Percentiles rank a stretch among this genome's conserved stretches.
phyloP scores from a whole-genome alignment of 2,797 vertebrate species.

The Trachurus trachurus region DNA sequence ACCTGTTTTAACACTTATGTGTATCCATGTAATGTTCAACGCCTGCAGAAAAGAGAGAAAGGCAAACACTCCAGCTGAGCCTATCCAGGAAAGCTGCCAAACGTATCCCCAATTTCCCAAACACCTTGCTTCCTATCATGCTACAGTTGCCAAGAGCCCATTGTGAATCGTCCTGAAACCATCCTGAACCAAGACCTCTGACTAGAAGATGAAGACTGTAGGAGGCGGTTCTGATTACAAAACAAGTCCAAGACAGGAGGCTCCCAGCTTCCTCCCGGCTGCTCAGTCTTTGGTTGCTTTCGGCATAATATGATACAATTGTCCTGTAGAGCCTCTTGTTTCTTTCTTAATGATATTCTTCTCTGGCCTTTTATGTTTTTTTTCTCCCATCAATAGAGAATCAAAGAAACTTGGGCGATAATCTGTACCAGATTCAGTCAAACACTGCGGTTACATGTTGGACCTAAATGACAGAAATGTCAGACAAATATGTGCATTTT shows the following conservation, averaged over 20 bases:
- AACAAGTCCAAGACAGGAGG: neutral
- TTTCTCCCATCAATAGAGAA: too few species aligned
- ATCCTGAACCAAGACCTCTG: slow-evolving; percentile 13
- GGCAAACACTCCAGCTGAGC: slow-evolving; percentile 10
- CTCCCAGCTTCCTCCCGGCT: slow-evolving; percentile 9
- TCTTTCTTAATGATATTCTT: neutral
- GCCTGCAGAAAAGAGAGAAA: slow-evolving; percentile 10
- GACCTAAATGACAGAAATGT: neutral
- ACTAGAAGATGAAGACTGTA: slow-evolving; percentile 2
- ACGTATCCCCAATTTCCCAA: slow-evolving; percentile 13
- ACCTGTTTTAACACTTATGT: neutral
- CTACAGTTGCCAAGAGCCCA: neutral
- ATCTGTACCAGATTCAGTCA: too few species aligned
- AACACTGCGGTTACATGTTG: too few species aligned
- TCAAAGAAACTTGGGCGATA: too few species aligned
- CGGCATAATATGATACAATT: neutral
- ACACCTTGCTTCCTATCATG: neutral
- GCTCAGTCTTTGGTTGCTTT: neutral
- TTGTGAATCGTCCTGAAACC: neutral
- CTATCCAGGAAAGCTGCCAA: slow-evolving; percentile 16
- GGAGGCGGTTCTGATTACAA: slow-evolving; percentile 15
- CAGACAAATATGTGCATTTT: neutral
- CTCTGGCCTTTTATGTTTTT: neutral
- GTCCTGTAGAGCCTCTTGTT: neutral
- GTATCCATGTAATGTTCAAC: slow-evolving; percentile 14